phyloP scores from a whole-genome alignment of 2,888 invertebrate genomes.

The Eristalinus sepulchralis region DNA sequence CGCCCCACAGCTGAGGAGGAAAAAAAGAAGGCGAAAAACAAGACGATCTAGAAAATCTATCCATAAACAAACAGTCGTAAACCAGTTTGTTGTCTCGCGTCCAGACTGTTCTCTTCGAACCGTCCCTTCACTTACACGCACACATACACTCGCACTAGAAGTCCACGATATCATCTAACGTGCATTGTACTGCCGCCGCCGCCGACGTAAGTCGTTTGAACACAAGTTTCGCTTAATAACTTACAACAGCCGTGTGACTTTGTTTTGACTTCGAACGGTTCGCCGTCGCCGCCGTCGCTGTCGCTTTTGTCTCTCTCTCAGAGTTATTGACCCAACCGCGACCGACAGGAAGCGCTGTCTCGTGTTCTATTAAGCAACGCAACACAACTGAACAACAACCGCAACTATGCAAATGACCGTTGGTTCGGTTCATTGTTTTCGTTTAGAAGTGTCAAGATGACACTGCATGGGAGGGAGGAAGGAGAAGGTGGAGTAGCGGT shows the following conservation, averaged over 20 bases:
- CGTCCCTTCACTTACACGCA: background rate
- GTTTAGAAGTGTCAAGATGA: background rate
- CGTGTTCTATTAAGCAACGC: slow-evolving; percentile 16
- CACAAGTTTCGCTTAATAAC: slow-evolving; percentile 10
- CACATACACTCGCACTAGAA: background rate
- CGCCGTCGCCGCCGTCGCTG: background rate
- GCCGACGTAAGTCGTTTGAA: background rate
- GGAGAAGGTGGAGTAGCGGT: background rate
- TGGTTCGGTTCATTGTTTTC: slow-evolving; percentile 1
- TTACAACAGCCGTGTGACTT: background rate
- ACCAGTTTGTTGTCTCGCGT: slow-evolving; percentile 25
- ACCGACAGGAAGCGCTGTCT: background rate
- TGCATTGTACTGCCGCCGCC: background rate
- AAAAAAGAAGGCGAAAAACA: background rate
- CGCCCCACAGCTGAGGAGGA: background rate
- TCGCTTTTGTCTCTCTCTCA: background rate
- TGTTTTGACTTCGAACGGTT: background rate
- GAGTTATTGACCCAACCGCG: slow-evolving; percentile 36
- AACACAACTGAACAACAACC: slow-evolving; percentile 27
- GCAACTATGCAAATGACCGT: slow-evolving; percentile 42
- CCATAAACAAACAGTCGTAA: slow-evolving; percentile 16
- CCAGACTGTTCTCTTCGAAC: background rate
- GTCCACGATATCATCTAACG: background rate
- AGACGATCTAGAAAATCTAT: background rate
- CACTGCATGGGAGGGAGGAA: background rate